Percentiles rank a stretch among this genome's conserved stretches.
phyloP scores from a whole-genome alignment of 2,113 vertebrate species.

The Calonectris borealis region DNA sequence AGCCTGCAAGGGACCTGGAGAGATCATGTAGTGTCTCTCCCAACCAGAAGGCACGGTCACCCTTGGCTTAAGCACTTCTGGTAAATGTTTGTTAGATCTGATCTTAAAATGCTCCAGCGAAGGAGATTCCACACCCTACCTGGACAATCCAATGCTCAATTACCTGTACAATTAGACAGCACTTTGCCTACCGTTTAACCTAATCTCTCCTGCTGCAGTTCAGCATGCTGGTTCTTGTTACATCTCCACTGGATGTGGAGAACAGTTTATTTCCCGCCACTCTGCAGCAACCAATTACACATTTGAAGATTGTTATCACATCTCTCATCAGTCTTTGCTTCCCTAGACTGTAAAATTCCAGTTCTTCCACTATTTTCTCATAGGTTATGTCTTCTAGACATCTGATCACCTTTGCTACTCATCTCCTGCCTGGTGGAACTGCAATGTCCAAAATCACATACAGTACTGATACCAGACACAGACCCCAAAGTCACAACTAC shows the following conservation, averaged over 20 bases:
- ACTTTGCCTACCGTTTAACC: not conserved
- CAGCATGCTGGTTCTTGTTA: conserved; percentile 11
- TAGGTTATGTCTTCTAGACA: not conserved
- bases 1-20: not conserved
- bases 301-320: not conserved
- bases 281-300: not conserved
- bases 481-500: not conserved
- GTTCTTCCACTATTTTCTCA: not conserved
- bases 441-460: not conserved
- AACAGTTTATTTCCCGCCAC: not conserved
- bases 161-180: not conserved
- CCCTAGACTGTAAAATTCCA: not conserved
- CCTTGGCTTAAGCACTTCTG: not conserved
- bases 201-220: not conserved
- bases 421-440: not conserved
- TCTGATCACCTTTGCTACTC: not conserved
- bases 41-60: not conserved
- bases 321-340: conserved; percentile 8
- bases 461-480: not conserved
- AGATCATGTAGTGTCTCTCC: not conserved
- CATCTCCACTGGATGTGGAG: not conserved
- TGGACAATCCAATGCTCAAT: not conserved
- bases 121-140: not conserved
- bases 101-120: not conserved
- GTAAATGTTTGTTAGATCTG: not conserved